Percentiles rank a stretch among this genome's conserved stretches.
Evolutionary conservation across 2,888 invertebrate genomes (phyloP).

Genomic region (Idaea biselata): DNA sequence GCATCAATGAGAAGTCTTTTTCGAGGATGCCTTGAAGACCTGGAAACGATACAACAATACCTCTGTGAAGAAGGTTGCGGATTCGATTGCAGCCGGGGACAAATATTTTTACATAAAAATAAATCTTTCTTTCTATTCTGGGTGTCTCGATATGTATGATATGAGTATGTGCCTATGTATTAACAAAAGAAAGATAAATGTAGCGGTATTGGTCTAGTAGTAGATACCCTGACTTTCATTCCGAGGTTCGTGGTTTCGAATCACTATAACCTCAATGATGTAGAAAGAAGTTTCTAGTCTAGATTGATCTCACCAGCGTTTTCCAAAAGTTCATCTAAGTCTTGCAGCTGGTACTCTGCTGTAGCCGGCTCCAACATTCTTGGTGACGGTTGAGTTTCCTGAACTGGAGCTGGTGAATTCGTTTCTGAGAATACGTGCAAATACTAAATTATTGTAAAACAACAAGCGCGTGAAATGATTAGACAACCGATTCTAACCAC

Average conservation of each 20-base stretch:
- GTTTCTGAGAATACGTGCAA: neutral
- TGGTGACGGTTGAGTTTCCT: constrained; percentile 32
- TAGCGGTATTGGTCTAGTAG: too few relatives aligned
- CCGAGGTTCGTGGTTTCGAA: too few relatives aligned
- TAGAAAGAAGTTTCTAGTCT: neutral
- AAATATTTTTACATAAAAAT: too few relatives aligned
- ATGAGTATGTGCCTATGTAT: too few relatives aligned
- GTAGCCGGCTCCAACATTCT: constrained; percentile 38
- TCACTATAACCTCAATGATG: neutral
- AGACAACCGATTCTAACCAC: too few relatives aligned
- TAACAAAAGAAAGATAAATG: too few relatives aligned
- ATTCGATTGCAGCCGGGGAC: too few relatives aligned
- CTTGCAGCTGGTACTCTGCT: constrained; percentile 39
- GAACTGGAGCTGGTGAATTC: constrained; percentile 18
- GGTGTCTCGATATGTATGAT: too few relatives aligned
- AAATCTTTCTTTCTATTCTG: too few relatives aligned
- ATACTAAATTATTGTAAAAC: neutral
- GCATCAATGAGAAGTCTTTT: constrained; percentile 71
- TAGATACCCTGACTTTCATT: too few relatives aligned
- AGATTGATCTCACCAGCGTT: constrained; percentile 51
- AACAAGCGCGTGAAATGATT: neutral
- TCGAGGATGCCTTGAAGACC: constrained; percentile 67
- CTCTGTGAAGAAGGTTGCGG: too few relatives aligned
- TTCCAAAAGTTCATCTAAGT: constrained; percentile 56
- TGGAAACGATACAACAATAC: constrained; percentile 24